Conservation (phyloP, 2,113 vertebrate species). For the Progne subis region DNA sequence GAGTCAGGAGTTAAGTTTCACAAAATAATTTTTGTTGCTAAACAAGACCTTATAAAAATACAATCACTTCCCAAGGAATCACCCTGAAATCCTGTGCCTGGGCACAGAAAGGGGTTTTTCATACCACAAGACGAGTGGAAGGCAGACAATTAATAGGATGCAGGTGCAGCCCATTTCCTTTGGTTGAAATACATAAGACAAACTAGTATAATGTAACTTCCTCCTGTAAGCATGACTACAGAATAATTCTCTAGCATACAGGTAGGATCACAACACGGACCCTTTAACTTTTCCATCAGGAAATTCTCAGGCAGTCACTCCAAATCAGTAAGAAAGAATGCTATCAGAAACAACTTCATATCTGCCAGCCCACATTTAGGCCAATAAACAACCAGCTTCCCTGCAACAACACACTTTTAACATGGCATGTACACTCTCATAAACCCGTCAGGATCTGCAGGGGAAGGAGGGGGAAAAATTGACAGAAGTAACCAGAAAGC, state of each 20-base stretch:
- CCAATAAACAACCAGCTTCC: background rate
- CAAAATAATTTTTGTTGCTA: background rate
- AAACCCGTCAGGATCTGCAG: background rate
- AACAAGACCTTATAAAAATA: background rate
- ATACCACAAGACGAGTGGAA: background rate
- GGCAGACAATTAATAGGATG: background rate
- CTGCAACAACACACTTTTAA: background rate
- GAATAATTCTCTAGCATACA: background rate
- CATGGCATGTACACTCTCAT: background rate
- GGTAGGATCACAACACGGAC: background rate
- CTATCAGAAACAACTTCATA: background rate
- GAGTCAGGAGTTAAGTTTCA: background rate
- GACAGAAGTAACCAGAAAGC: constrained; percentile 5
- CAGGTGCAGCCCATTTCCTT: background rate
- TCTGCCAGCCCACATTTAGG: background rate
- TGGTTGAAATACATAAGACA: background rate
- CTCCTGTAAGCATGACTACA: background rate
- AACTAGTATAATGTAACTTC: background rate
- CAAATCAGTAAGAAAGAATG: background rate
- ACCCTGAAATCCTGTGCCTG: background rate
- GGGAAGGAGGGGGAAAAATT: background rate
- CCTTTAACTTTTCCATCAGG: background rate
- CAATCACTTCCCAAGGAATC: background rate
- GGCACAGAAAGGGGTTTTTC: background rate
- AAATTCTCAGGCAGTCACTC: background rate